These are phyloP conservation scores for Nematopogon swammerdamellus DNA, from an alignment of 2,888 invertebrate species.

Conservation along the genomic window DNA sequence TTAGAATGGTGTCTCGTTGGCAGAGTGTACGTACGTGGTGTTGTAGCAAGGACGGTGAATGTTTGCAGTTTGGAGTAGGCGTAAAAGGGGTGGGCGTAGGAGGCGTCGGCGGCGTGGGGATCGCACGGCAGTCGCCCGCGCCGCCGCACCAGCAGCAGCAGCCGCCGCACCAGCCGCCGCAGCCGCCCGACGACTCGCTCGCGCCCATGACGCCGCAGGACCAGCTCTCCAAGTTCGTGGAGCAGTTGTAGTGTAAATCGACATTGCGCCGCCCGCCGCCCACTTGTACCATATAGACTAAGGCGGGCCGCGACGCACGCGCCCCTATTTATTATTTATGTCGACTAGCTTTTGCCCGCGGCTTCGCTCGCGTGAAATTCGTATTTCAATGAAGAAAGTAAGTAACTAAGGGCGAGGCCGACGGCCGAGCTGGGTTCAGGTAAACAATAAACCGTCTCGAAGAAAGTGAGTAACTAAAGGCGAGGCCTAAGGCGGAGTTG, in stretches of 20 bases:
- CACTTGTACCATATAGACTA: slow-evolving; percentile 31
- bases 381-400: too few relatives aligned
- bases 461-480: too few relatives aligned
- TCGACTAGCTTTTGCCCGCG: too few relatives aligned
- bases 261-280: slow-evolving; percentile 22
- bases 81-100: slow-evolving; percentile 26
- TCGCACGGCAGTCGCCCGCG: too few relatives aligned
- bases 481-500: too few relatives aligned
- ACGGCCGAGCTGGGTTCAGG: too few relatives aligned
- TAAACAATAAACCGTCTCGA: too few relatives aligned
- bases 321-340: slow-evolving; percentile 46
- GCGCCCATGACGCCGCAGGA: slow-evolving; percentile 87
- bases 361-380: too few relatives aligned
- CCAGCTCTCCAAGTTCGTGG: slow-evolving; percentile 93
- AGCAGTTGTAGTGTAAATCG: slow-evolving; percentile 82
- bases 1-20: too few relatives aligned
- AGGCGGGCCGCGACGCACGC: slow-evolving; percentile 18
- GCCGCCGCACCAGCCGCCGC: slow-evolving; percentile 35
- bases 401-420: too few relatives aligned
- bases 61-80: slow-evolving; percentile 16
- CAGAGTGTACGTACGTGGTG: too few relatives aligned
- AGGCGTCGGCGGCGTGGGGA: slow-evolving; percentile 18
- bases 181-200: slow-evolving; percentile 60
- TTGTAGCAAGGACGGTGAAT: too few relatives aligned
- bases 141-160: slow-evolving; percentile 70